Evolutionary conservation across 2,888 invertebrate species (phyloP).

Genomic region (Orchestes rusci): DNA sequence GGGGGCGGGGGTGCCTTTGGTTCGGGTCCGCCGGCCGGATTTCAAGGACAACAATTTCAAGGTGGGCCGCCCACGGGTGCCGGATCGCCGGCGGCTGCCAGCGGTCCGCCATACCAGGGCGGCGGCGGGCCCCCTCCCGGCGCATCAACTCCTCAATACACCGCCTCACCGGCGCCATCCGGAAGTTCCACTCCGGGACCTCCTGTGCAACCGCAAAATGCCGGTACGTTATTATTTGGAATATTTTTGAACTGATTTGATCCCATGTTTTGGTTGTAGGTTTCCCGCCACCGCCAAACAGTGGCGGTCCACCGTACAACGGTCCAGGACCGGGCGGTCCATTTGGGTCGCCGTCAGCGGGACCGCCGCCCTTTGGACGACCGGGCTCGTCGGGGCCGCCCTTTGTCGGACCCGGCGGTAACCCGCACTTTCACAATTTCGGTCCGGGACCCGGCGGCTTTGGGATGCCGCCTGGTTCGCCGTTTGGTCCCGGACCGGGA

Average conservation of each 20-base stretch:
- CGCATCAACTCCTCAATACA: slow-evolving; percentile 75
- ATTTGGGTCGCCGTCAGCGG: slow-evolving; percentile 60
- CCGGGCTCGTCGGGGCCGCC: slow-evolving; percentile 65
- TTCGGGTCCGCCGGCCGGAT: slow-evolving; percentile 44
- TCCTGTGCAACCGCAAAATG: slow-evolving; percentile 53
- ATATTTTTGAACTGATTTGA: too few species aligned
- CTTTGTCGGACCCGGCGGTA: slow-evolving; percentile 62
- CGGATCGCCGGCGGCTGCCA: slow-evolving; percentile 68
- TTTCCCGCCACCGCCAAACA: slow-evolving; percentile 53
- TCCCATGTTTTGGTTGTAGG: too few species aligned
- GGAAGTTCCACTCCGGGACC: slow-evolving; percentile 78
- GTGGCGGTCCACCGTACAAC: slow-evolving; percentile 56
- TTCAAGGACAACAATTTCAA: slow-evolving; percentile 51
- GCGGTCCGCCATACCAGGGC: slow-evolving; percentile 61
- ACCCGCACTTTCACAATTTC: slow-evolving; percentile 59
- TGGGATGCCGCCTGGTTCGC: slow-evolving; percentile 64
- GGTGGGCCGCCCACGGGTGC: slow-evolving; percentile 64
- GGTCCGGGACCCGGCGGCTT: slow-evolving; percentile 54
- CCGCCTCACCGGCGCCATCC: slow-evolving; percentile 78
- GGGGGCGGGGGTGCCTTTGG: slow-evolving; percentile 56
- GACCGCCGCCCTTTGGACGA: slow-evolving; percentile 55
- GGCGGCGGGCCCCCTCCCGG: slow-evolving; percentile 64
- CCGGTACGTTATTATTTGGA: too few species aligned
- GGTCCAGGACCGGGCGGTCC: slow-evolving; percentile 53
- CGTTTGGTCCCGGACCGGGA: slow-evolving; percentile 58